Evolutionary conservation across 2,113 vertebrate genomes (phyloP).

Genomic region (Amia ocellicauda): DNA sequence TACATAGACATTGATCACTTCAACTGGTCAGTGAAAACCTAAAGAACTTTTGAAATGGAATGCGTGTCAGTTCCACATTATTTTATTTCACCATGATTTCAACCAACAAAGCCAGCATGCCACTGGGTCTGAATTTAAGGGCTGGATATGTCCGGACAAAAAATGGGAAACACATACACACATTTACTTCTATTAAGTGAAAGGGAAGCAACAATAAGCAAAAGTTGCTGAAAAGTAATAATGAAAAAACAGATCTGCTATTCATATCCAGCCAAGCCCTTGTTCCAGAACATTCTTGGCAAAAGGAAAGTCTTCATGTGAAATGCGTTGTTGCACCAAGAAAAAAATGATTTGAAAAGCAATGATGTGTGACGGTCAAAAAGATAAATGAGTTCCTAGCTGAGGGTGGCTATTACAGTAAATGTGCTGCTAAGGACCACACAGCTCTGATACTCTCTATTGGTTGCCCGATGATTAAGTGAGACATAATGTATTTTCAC

Average conservation of each 20-base stretch:
- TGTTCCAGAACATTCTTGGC: conserved; percentile 5
- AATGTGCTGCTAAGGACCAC: conserved; percentile 54
- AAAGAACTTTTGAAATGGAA: too few relatives aligned
- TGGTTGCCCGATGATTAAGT: conserved; percentile 55
- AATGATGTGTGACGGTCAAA: conserved; percentile 51
- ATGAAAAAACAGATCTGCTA: conserved; percentile 1
- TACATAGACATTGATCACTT: too few relatives aligned
- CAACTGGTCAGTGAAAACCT: too few relatives aligned
- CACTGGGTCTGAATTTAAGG: too few relatives aligned
- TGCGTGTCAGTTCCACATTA: too few relatives aligned
- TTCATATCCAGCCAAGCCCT: conserved; percentile 7
- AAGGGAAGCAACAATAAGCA: too few relatives aligned
- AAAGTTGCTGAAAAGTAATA: too few relatives aligned
- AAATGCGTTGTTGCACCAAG: conserved; percentile 45
- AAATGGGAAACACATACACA: too few relatives aligned
- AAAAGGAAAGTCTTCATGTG: conserved; percentile 22
- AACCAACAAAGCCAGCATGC: too few relatives aligned
- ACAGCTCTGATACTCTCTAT: conserved; percentile 54
- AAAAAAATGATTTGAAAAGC: conserved; percentile 42
- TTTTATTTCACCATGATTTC: too few relatives aligned
- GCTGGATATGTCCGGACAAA: too few relatives aligned
- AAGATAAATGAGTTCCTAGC: conserved; percentile 60
- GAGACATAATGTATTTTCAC: conserved; percentile 59
- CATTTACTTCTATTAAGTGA: too few relatives aligned
- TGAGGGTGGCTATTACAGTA: conserved; percentile 30